Base-by-base conservation (phyloP, 2,113 vertebrate genomes). In the Mus pahari region DNA sequence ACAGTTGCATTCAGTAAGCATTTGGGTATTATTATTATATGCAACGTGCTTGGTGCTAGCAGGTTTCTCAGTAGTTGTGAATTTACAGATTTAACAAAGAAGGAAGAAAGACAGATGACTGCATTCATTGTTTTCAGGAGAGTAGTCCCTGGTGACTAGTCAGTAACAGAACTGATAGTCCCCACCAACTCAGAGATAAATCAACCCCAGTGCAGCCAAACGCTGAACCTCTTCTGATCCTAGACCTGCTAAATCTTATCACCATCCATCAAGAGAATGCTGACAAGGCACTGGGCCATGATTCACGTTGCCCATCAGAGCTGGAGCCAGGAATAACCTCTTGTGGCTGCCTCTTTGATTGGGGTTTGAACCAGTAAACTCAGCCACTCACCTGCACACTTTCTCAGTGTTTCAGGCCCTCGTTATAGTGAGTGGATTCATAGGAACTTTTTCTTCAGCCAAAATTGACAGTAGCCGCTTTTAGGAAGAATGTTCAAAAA, bases 381-480 rank as follows among this genome's bases (percentile, higher is more conserved):
- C 28, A 94, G 81, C 5, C 86, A 83, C 55, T 94, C 89, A 89
- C 68, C 86, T 95, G 58, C 55, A 75, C 8, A 22, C 66, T 86
- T 86, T 94, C 90, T 82, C 50, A 66, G 75, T 71, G 20, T 53
- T 95, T 64, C 55, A 58, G 83, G 50, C 10, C 17, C 58, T 39
- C 82, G 88, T 68, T 95, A 13, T 90, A 94, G 87, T 50, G 95
- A 89, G 50, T 84, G 48, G 39, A 94, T 36, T 97, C 31, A 39
- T 13, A 95, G 90, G 62, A 22, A 93, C n/a, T 96, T 92, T 91
- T 92, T 91, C 64, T 77, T 92, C 48, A 95, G 71, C 66, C 94
- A 93, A 94, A 94, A 96, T 71, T 92, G 94, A 95, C 92, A 92
- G 77, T 78, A 83, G 81, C 86, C 79, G 78, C 95, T 97, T 97